A percentile compares a stretch with the other conserved stretches of the same genome.
phyloP scores from a whole-genome alignment of 2,113 vertebrate species.

The Sapajus apella region DNA sequence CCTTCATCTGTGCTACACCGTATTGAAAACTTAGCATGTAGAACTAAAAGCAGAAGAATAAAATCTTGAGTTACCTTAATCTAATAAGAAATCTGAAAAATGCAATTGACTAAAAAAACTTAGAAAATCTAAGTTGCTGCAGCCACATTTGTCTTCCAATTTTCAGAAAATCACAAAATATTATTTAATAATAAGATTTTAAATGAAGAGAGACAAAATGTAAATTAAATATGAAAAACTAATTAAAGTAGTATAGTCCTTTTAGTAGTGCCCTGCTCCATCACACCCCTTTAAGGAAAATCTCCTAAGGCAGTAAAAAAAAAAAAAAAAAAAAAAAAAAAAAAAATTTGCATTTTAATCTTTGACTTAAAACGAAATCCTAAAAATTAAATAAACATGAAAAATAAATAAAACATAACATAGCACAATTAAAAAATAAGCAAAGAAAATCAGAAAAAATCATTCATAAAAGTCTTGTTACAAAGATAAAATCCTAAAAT shows the following conservation, averaged over 20 bases:
- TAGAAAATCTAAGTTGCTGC: background rate
- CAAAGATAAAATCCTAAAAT: background rate
- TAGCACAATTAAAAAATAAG: background rate
- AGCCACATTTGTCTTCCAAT: background rate
- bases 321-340: background rate
- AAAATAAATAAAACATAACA: background rate
- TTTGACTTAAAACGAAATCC: background rate
- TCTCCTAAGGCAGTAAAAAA: background rate
- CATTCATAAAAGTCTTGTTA: background rate
- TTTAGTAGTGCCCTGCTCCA: background rate
- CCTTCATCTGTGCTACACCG: background rate
- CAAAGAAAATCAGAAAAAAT: background rate
- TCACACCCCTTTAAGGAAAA: background rate
- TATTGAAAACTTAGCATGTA: background rate
- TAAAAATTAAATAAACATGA: background rate
- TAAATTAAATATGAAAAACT: constrained; percentile 8
- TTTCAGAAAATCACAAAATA: background rate
- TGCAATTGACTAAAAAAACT: background rate
- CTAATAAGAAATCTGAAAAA: background rate
- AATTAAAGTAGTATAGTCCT: background rate
- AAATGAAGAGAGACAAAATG: constrained; percentile 14
- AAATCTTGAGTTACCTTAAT: background rate
- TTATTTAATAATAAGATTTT: constrained; percentile 2
- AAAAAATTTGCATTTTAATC: background rate
- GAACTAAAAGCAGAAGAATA: background rate